Base-by-base conservation (phyloP, 1,140 invertebrate species). In the Helicoverpa zea region DNA sequence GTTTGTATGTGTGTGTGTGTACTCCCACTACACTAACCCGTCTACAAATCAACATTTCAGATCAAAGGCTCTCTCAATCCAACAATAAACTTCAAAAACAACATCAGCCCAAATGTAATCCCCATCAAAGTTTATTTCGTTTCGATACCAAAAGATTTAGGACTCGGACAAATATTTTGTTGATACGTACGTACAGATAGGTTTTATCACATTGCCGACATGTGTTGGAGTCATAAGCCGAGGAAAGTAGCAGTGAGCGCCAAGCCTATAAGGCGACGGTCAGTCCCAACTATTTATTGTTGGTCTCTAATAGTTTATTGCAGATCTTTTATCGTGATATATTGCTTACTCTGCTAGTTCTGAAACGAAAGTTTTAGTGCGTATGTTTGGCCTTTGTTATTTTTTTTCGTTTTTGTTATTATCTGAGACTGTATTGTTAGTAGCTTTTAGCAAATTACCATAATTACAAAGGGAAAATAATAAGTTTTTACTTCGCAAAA, bases 301-400 rank as follows among this genome's bases (percentile, higher is more conserved):
- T 70, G 52, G 16, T 58, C 29, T 16, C 30, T 68, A 70, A 79
- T 79, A 54, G 16, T 70, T 79, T 79, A 79, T 59, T 58, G 64
- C 64, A 79, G 76, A 68, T 58, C 76, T 68, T 47, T 78, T 78
- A 78, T 68, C 76, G 49, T 78, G 30, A 77, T 77, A 78, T 58
- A 78, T 78, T 78, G 76, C 63, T 78, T 70, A 59, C 30, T 58
- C 64, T 61, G 74, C 74, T 79, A 47, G 52, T 79, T 79, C 29
- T 10, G 51, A 66, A 43, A 66, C 52, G 51, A 70, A 79, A 79
- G 51, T 70, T 79, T 78, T 70, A 68, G 63, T 68, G 35, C 30
- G 56, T 16, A 16, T 49, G 64, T 52, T 18, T 68, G 61, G 23
- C 73, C 73, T 76, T 76, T 59, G 73, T 29, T 5, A 30, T 23